Evolutionary conservation across 2,888 invertebrate genomes (phyloP).

Genomic region (Dolomedes plantarius): DNA sequence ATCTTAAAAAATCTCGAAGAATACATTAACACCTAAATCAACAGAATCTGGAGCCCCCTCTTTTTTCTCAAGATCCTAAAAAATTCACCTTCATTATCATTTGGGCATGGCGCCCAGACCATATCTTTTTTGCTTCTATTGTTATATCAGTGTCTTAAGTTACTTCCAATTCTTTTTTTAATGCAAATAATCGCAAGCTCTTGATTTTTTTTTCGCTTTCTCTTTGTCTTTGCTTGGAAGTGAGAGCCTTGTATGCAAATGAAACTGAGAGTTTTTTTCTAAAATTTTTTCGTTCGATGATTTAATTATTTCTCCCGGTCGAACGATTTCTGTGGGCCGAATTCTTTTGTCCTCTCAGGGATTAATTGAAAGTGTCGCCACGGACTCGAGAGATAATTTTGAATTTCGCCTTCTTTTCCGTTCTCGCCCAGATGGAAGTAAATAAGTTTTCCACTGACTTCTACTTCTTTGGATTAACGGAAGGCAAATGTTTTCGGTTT

Average conservation of each 20-base stretch:
- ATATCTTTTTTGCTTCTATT: conserved; percentile 47
- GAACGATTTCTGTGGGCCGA: conserved; percentile 40
- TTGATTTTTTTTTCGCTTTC: conserved; percentile 5
- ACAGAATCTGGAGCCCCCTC: conserved; percentile 41
- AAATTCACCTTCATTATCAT: conserved; percentile 55
- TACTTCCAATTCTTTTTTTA: conserved; percentile 52
- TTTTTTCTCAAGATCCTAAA: conserved; percentile 24
- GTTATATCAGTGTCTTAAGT: conserved; percentile 66
- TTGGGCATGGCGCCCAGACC: conserved; percentile 28
- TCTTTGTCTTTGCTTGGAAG: conserved; percentile 25
- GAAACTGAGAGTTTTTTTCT: conserved; percentile 37
- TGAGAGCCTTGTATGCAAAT: conserved; percentile 58
- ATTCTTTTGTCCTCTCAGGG: conserved; percentile 47
- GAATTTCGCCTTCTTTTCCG: not conserved
- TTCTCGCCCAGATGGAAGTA: not conserved
- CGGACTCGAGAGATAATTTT: conserved; percentile 31
- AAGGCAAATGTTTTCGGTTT: not conserved
- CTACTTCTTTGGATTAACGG: not conserved
- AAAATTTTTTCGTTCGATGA: conserved; percentile 33
- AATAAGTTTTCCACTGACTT: conserved; percentile 2
- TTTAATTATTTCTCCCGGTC: conserved; percentile 60
- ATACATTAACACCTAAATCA: conserved; percentile 68
- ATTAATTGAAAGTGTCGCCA: conserved; percentile 64
- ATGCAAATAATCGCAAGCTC: conserved; percentile 54
- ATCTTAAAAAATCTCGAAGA: conserved; percentile 46